Conservation (phyloP, 2,797 vertebrate genomes). For the Anguilla obscura region DNA sequence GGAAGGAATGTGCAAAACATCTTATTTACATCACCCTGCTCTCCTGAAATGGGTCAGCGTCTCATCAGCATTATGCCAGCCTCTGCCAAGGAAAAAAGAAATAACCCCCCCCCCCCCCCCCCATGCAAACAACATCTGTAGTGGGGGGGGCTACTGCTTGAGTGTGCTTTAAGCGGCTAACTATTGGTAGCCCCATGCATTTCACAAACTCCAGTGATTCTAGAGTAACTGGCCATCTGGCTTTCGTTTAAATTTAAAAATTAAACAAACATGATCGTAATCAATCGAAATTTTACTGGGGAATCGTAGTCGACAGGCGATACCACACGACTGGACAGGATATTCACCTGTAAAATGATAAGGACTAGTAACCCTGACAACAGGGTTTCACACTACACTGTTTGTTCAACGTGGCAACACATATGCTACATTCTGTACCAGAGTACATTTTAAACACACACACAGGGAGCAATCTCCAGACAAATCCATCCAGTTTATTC, state of each 20-base stretch:
- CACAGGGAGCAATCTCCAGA: neutral
- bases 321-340: neutral
- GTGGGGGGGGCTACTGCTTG: too few relatives aligned
- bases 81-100: neutral
- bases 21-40: neutral
- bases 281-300: neutral
- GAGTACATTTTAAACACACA: neutral
- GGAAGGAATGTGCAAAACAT: neutral
- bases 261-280: neutral
- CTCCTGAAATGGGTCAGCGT: neutral
- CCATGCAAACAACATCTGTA: neutral
- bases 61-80: neutral
- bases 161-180: too few relatives aligned
- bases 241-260: neutral
- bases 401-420: neutral
- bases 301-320: neutral
- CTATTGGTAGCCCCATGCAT: too few relatives aligned
- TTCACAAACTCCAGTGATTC: too few relatives aligned
- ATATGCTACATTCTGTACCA: neutral
- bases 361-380: neutral
- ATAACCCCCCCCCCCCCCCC: neutral
- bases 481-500: slow-evolving; percentile 23
- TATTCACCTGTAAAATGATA: neutral
- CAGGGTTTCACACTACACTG: neutral
- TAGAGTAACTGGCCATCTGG: neutral